Evolutionary conservation across 2,888 invertebrate genomes (phyloP), one percentile per base, ranked within the genome.

Genomic region (Spodoptera picta): DNA sequence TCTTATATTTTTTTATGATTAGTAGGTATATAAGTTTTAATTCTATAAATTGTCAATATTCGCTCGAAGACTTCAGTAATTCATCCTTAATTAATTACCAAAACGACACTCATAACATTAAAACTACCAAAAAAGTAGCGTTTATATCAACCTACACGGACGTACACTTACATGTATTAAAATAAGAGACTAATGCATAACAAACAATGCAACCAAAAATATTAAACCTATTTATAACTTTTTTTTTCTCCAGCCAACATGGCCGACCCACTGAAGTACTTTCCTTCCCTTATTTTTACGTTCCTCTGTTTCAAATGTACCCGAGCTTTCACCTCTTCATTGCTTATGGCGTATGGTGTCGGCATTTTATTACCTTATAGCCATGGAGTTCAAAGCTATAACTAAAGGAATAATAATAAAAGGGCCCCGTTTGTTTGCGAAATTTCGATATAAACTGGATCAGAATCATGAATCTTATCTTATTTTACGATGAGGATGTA

Each of bases 231-330:
- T 14, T 14, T 14, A 14, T 14, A 14, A 14, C 14, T 14, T 7
- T 1, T 7, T 7, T 6, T 12, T 23, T 43, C 58, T 36, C 23
- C 27, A 52, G 56, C 46, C 49, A 60, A 62, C 56, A 51, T 64
- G 64, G 62, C 66, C 62, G 48, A 62, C 58, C 55, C 48, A 44
- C 47, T 56, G 41, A 41, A 61, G 51, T 53, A 31, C 24, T 23
- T 36, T 36, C 56, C 48, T 63, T 64, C 58, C 56, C 56, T 73
- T 58, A 66, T 69, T 77, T 77, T 70, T 75, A 75, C 65, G 62
- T 66, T 60, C 56, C 56, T 62, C 64, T 78, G 65, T 78, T 77
- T 78, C 79, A 78, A 76, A 78, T 73, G 61, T 69, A 49, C 48
- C 57, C n/a, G 50, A 55, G 67, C 74, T 76, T 71, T 78, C 67